These are phyloP conservation scores for Monodelphis domestica DNA, from an alignment of 2,797 vertebrate genomes.

Conservation along the genomic window DNA sequence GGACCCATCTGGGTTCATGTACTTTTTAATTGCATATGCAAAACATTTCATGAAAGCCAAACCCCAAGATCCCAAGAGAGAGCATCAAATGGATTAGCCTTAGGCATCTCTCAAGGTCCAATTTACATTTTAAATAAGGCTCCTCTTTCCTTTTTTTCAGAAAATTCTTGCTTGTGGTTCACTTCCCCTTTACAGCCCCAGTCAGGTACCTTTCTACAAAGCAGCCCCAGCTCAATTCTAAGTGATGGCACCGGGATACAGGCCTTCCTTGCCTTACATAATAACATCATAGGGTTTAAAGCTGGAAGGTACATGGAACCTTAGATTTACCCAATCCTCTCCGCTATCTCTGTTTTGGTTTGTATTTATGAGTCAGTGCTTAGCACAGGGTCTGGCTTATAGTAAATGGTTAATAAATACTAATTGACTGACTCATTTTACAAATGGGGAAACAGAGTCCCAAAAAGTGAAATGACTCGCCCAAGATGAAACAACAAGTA, in stretches of 20 bases:
- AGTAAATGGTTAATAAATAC: not conserved
- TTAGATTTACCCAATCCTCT: not conserved
- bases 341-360: not conserved
- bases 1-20: not conserved
- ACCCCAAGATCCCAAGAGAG: not conserved
- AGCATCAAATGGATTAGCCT: not conserved
- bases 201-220: not conserved
- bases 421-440: not conserved
- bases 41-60: not conserved
- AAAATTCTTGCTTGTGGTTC: not conserved
- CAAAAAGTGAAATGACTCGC: not conserved
- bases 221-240: not conserved
- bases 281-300: not conserved
- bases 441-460: not conserved
- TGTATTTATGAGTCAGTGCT: not conserved
- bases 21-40: constrained; percentile 24
- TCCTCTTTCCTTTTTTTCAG: not conserved
- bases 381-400: not conserved
- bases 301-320: not conserved
- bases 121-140: constrained; percentile 19
- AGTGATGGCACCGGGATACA: not conserved
- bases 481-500: not conserved
- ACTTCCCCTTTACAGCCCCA: not conserved
- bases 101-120: not conserved
- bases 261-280: not conserved